Evolutionary conservation across 2,888 invertebrate species (phyloP).

Genomic region (Melipona beecheii): DNA sequence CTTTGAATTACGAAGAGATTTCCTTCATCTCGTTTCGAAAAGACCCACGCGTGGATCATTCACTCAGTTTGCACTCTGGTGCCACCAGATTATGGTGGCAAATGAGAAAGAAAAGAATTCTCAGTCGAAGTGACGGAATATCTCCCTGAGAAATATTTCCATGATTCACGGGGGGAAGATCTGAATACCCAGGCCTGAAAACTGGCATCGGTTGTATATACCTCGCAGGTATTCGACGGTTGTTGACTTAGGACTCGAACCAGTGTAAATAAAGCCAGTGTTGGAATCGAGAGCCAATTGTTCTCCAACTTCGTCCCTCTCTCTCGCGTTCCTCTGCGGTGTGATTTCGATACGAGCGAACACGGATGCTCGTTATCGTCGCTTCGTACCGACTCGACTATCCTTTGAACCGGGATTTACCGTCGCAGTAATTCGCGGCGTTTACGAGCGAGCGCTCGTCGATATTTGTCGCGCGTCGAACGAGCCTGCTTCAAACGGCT

Average conservation of each 20-base stretch:
- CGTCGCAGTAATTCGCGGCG: slow-evolving; percentile 47
- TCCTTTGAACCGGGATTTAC: slow-evolving; percentile 41
- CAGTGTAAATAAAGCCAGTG: slow-evolving; percentile 52
- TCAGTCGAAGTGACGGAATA: slow-evolving; percentile 45
- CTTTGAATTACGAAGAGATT: not conserved
- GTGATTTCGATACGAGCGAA: slow-evolving; percentile 51
- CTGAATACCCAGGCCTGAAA: slow-evolving; percentile 10
- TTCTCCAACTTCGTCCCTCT: not conserved
- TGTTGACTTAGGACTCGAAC: slow-evolving; percentile 65
- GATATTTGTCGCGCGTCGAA: slow-evolving; percentile 22
- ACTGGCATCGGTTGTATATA: slow-evolving; percentile 55
- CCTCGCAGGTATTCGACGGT: slow-evolving; percentile 49
- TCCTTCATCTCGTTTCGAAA: not conserved
- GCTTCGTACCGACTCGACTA: slow-evolving; percentile 5
- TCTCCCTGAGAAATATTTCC: slow-evolving; percentile 50
- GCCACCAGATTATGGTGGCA: slow-evolving; percentile 43
- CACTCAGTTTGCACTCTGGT: slow-evolving; percentile 38
- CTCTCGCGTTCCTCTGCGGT: not conserved
- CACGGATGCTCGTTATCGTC: slow-evolving; percentile 48
- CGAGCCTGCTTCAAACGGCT: not conserved
- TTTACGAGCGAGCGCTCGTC: slow-evolving; percentile 31
- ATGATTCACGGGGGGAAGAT: not conserved
- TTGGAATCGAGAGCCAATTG: slow-evolving; percentile 19
- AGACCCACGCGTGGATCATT: not conserved
- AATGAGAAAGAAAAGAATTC: slow-evolving; percentile 39